Base-by-base conservation (phyloP, 2,113 vertebrate species). In the Alouatta palliata region DNA sequence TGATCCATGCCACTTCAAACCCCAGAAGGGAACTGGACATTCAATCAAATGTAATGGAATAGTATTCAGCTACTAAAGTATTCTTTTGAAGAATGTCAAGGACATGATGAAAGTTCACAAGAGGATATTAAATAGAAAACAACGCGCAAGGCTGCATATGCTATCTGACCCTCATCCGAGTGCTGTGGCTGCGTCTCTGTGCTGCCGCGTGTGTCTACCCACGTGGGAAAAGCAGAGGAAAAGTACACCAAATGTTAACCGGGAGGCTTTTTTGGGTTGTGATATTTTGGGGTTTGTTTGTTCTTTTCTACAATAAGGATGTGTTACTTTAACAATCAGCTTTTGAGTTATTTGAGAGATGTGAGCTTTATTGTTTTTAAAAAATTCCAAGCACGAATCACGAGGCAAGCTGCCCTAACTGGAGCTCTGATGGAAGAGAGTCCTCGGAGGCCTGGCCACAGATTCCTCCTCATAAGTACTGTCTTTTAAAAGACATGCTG, bases 141-240 rank as follows among this genome's bases (percentile, higher is more conserved):
- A 91, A 82, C 0, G 6, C 3, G 6, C 2, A 17, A 17, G 54
- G 43, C 20, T 20, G 5, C 1, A 3, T 16, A 17, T 47, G 47
- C 54, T 14, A 10, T 2, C 40, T 4, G 40, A 58, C 17, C 45
- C 68, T 32, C 14, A 8, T 17, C 20, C 8, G 16, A 47, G 43
- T 17, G 16, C 30, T 6, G 35, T 1, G 14, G 90, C 11, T 43
- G 10, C 19, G 1, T 1, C 10, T 1, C 13, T 20, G 30, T 32
- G 32, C 2, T 2, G 1, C 6, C 7, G 8, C 0, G 6, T 3
- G 1, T 2, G 23, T 2, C 23, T 54, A 61, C 8, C 56, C 20
- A 17, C 0, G 1, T 8, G 25, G 77, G 54, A 58, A 3, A 52
- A 17, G 37, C 45, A 11, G 47, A 20, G 32, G 13, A 40, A 75